Conservation (phyloP, 2,888 invertebrate genomes). For the Stenotaenia linearis region DNA sequence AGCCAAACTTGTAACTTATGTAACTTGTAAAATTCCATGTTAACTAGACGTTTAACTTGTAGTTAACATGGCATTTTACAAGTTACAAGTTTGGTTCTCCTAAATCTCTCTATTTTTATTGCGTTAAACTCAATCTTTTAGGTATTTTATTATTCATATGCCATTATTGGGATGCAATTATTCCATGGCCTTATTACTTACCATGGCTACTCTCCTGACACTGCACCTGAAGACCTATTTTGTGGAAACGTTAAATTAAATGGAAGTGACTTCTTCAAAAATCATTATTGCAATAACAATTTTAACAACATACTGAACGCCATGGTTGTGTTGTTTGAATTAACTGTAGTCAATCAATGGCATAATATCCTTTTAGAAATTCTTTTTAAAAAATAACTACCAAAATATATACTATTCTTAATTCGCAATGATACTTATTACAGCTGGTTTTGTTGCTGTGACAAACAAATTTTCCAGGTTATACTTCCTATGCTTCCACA, state of each 20-base stretch:
- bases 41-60: too few relatives aligned
- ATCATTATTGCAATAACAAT: slow-evolving; percentile 51
- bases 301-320: slow-evolving; percentile 50
- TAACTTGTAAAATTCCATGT: too few relatives aligned
- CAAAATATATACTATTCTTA: too few relatives aligned
- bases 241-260: slow-evolving; percentile 46
- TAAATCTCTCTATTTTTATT: too few relatives aligned
- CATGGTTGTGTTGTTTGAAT: slow-evolving; percentile 50
- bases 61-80: too few relatives aligned
- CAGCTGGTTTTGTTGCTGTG: slow-evolving; percentile 48
- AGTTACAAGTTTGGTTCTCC: too few relatives aligned
- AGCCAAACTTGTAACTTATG: too few relatives aligned
- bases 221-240: slow-evolving; percentile 36
- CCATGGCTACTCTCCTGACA: slow-evolving; percentile 42
- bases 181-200: slow-evolving; percentile 46
- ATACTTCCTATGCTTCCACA: slow-evolving; percentile 50
- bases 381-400: slow-evolving; percentile 37
- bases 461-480: slow-evolving; percentile 46
- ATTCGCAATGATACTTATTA: slow-evolving; percentile 42
- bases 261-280: slow-evolving; percentile 45
- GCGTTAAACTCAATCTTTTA: too few relatives aligned
- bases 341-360: slow-evolving; percentile 54
- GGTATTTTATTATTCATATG: slow-evolving; percentile 51
- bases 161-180: slow-evolving; percentile 51
- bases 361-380: slow-evolving; percentile 47